These are phyloP conservation scores for Matsumyia berberina DNA, from an alignment of 2,888 invertebrate species.

Conservation along the genomic window DNA sequence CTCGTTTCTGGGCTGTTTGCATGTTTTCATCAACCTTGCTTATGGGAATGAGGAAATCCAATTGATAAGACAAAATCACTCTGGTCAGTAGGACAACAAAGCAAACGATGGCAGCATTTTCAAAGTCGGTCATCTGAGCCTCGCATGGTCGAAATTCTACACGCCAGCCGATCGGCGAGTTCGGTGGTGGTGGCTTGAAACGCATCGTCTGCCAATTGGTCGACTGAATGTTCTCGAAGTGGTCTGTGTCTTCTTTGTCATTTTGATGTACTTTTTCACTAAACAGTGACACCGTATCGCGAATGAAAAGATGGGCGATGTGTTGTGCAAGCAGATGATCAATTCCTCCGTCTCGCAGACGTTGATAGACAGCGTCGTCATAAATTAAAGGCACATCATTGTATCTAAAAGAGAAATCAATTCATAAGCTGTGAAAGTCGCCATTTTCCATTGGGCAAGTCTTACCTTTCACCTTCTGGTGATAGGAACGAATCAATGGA, in stretches of 20 bases:
- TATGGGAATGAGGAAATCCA: conserved; percentile 98
- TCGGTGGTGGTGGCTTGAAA: conserved; percentile 98
- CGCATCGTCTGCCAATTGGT: conserved; percentile 99
- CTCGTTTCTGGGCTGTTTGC: conserved; percentile 95
- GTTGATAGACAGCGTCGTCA: conserved; percentile 92
- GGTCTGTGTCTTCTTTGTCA: conserved; percentile 97
- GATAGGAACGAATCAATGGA: conserved; percentile 99
- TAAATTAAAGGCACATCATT: conserved; percentile 97
- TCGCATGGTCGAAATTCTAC: conserved; percentile 99
- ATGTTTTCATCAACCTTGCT: conserved; percentile 99
- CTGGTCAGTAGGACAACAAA: conserved; percentile 98
- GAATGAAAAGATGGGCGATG: conserved; percentile 98
- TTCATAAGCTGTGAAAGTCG: not conserved
- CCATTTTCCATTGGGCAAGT: not conserved
- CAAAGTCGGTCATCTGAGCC: conserved; percentile 99
- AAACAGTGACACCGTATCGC: conserved; percentile 97
- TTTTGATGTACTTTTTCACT: conserved; percentile 97
- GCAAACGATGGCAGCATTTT: conserved; percentile 99
- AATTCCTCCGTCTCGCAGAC: conserved; percentile 93
- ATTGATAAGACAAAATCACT: conserved; percentile 97
- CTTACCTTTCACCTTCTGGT: conserved; percentile 90
- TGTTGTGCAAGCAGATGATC: conserved; percentile 97
- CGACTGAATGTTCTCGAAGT: conserved; percentile 99
- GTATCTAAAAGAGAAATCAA: conserved; percentile 86
- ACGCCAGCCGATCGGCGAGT: conserved; percentile 98